Base-by-base conservation (phyloP, 2,888 invertebrate species). In the Magallana nippona region DNA sequence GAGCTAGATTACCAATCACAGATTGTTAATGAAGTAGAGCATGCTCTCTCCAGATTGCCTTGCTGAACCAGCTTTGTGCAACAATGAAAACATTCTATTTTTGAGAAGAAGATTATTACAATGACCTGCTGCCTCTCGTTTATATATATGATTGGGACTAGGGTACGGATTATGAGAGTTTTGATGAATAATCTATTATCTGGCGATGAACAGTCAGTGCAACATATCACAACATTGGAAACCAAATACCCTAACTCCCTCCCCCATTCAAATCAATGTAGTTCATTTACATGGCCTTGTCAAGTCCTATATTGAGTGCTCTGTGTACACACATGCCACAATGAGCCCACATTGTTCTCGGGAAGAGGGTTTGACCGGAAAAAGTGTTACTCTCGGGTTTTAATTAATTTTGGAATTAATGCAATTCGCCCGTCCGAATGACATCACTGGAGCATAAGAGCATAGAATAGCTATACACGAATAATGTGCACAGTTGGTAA, bases 81-180 rank as follows among this genome's bases (percentile, higher is more conserved):
- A 71, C 71, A 71, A 71, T 71, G 71, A 71, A 71, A 71, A 71
- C 71, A 71, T 27, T 71, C 32, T 22, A 44, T 71, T 32, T 71
- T 71, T 71, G 27, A 32, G 27, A 32, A 71, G 71, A 71, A 71
- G 71, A 71, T 27, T 22, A 71, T 32, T 27, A 71, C 71, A 71
- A 71, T 71, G 15, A 19, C 71, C 71, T 27, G 71, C 32, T 71
- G 27, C 15, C 10, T 32, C 32, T 71, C 71, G 71, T 71, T 71
- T 32, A 13, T 19, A 32, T 8, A 5, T 0, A 15, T 32, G 71
- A 71, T 71, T 32, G 27, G 71, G 71, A 32, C 27, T 71, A 27
- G 27, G 71, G 71, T 27, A 27, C 22, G 71, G 71, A 71, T 27
- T 22, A 71, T 71, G 71, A 27, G 27, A 71, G 27, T 71, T 71